These are phyloP conservation scores for Diaphora mendica DNA, from an alignment of 2,888 invertebrate species.

Conservation along the genomic window DNA sequence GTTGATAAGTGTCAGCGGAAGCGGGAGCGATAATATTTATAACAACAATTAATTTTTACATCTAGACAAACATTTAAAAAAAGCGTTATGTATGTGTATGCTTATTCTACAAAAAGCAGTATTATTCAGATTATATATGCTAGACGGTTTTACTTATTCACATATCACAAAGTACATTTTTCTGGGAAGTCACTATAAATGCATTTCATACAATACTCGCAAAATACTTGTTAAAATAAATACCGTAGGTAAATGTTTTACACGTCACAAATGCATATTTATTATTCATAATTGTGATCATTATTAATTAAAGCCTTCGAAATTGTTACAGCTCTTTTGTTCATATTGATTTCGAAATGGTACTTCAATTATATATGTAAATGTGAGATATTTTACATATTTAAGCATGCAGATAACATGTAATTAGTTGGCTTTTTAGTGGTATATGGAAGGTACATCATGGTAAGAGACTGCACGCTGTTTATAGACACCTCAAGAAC, in stretches of 20 bases:
- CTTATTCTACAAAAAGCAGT: no score
- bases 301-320: neutral
- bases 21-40: conserved; percentile 15
- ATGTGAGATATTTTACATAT: neutral
- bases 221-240: neutral
- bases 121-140: neutral
- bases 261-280: neutral
- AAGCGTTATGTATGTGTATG: no score
- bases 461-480: no score
- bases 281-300: conserved; percentile 4
- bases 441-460: neutral
- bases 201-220: neutral
- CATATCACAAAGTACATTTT: neutral
- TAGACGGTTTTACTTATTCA: neutral
- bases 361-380: neutral
- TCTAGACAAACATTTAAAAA: no score
- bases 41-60: no score
- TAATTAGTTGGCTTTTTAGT: neutral
- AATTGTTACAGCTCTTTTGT: neutral
- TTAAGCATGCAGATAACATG: neutral
- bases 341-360: neutral
- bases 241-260: neutral
- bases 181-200: neutral
- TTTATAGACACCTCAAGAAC: no score
- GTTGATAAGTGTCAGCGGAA: conserved; percentile 35